Percentiles rank a stretch among this genome's conserved stretches.
Evolutionary conservation across 2,888 invertebrate genomes (phyloP).

Genomic region (Megalurothrips usitatus): DNA sequence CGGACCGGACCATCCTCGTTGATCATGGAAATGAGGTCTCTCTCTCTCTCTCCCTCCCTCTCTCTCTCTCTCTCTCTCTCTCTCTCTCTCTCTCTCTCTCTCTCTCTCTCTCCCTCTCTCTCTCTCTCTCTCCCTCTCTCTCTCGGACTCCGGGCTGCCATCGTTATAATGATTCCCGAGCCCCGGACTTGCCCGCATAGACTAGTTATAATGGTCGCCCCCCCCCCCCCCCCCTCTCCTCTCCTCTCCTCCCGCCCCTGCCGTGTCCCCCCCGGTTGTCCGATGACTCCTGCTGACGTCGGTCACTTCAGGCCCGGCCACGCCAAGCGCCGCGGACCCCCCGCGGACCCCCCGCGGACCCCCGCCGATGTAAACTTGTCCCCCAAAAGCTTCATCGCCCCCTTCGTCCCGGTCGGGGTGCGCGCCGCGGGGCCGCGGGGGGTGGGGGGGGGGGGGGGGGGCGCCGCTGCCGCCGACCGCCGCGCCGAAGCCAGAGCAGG

Average conservation of each 20-base stretch:
- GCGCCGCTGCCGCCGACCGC: not conserved
- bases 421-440: not conserved
- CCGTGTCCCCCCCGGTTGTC: too few relatives aligned
- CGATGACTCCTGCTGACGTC: too few relatives aligned
- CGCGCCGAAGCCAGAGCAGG: too few relatives aligned
- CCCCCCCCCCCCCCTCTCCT: not conserved
- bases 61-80: not conserved
- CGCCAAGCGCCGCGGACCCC: not conserved
- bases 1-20: too few relatives aligned
- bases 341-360: too few relatives aligned
- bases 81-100: conserved; percentile 1
- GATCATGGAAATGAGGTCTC: not conserved
- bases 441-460: not conserved
- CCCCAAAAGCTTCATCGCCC: too few relatives aligned
- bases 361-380: too few relatives aligned
- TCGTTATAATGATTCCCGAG: not conserved
- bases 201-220: not conserved
- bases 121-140: not conserved
- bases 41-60: not conserved
- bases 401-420: not conserved
- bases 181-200: not conserved
- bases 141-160: not conserved
- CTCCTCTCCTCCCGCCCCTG: not conserved
- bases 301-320: not conserved
- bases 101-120: not conserved